Conservation (phyloP, 2,797 vertebrate genomes). For the Falco biarmicus region DNA sequence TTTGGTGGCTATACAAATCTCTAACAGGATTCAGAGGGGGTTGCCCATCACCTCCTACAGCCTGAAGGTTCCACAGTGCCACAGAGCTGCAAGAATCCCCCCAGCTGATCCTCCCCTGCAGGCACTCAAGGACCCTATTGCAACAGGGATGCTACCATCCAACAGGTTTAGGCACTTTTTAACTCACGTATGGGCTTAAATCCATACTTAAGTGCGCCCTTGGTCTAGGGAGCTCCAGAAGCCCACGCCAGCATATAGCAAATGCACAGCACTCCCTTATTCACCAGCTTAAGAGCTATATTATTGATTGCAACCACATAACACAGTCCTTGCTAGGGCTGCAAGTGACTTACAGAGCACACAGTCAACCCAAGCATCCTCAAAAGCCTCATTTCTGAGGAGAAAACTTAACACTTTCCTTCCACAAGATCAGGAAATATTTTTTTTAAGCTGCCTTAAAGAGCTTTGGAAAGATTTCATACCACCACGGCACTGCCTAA, state of each 20-base stretch:
- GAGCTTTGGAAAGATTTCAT: not conserved
- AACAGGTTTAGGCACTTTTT: not conserved
- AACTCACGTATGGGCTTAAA: not conserved
- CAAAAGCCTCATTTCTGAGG: not conserved
- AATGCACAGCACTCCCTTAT: not conserved
- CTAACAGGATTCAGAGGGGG: rapidly evolving
- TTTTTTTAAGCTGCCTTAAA: not conserved
- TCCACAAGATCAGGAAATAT: not conserved
- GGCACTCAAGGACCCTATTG: not conserved
- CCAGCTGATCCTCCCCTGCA: not conserved
- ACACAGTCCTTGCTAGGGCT: not conserved
- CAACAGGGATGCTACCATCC: rapidly evolving
- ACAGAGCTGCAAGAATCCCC: not conserved
- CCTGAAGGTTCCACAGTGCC: not conserved
- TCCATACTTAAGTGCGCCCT: not conserved
- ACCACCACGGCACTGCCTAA: not conserved
- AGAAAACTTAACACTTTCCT: not conserved
- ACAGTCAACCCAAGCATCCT: not conserved
- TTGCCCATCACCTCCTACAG: not conserved
- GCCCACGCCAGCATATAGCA: rapidly evolving
- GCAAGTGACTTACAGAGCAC: not conserved
- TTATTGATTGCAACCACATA: rapidly evolving
- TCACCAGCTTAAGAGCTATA: not conserved
- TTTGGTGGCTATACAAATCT: not conserved
- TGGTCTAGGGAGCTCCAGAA: not conserved